Percentiles rank a stretch among this genome's conserved stretches.
Evolutionary conservation across 2,888 invertebrate genomes (phyloP).

Genomic region (Lottia scabra): DNA sequence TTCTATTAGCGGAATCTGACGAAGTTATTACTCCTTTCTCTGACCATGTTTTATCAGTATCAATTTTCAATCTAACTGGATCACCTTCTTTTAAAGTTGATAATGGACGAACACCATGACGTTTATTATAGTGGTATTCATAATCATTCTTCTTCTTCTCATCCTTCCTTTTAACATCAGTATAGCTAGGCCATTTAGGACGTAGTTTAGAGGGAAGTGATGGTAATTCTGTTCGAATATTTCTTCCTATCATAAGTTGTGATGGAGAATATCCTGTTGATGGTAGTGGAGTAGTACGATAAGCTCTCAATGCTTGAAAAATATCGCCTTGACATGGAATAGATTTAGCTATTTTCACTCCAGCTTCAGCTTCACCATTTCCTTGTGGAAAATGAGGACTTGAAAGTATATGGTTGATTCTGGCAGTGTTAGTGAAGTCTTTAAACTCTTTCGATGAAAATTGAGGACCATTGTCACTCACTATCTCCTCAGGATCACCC

Average conservation of each 20-base stretch:
- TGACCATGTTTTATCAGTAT: conserved; percentile 12
- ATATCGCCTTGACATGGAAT: conserved; percentile 20
- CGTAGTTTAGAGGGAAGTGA: neutral
- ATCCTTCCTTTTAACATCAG: neutral
- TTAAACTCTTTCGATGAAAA: neutral
- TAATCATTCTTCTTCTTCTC: neutral
- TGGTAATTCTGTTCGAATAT: neutral
- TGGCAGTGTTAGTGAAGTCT: neutral
- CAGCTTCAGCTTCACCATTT: conserved; percentile 11
- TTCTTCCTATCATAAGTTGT: conserved; percentile 8
- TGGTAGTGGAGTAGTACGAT: conserved; percentile 7
- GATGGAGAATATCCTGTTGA: conserved; percentile 13
- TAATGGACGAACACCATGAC: conserved; percentile 11
- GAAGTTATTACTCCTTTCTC: neutral
- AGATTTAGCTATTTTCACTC: conserved; percentile 18
- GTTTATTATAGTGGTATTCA: conserved; percentile 7
- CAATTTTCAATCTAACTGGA: conserved; percentile 8
- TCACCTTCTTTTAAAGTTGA: conserved; percentile 9
- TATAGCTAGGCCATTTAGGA: conserved; percentile 2
- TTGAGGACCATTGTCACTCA: conserved; percentile 21
- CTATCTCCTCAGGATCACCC: conserved; percentile 17
- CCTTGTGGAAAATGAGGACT: conserved; percentile 16
- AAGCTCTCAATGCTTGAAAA: conserved; percentile 5
- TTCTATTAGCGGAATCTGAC: neutral
- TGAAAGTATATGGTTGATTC: neutral